Evolutionary conservation across 1,140 invertebrate species (phyloP).

Genomic region (Cydia strobilella): DNA sequence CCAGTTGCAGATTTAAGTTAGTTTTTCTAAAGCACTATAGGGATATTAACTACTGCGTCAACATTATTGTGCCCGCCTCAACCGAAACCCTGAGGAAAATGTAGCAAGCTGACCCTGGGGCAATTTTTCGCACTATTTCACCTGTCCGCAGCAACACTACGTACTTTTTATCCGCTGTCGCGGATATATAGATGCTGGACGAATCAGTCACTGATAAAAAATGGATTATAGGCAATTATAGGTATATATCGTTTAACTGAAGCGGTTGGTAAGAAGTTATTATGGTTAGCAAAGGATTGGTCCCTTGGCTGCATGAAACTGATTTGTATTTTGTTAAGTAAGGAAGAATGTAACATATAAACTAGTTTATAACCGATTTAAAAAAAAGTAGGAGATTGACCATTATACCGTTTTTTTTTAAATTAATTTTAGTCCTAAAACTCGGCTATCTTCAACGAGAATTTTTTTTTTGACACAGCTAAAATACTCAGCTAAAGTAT

Average conservation of each 20-base stretch:
- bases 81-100: constrained; percentile 38
- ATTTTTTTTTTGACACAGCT: too few relatives aligned
- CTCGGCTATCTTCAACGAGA: too few relatives aligned
- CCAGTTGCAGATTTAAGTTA: not conserved
- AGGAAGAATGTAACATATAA: too few relatives aligned
- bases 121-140: constrained; percentile 68
- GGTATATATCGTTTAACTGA: not conserved
- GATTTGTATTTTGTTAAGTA: too few relatives aligned
- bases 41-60: constrained; percentile 4
- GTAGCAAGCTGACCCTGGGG: constrained; percentile 50
- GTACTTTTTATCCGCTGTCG: constrained; percentile 38
- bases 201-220: not conserved
- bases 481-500: too few relatives aligned
- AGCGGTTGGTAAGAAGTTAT: too few relatives aligned
- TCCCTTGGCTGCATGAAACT: too few relatives aligned
- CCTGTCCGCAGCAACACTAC: constrained; percentile 54
- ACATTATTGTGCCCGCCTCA: constrained; percentile 3
- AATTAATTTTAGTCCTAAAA: too few relatives aligned
- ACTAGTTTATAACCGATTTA: too few relatives aligned
- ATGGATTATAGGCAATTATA: not conserved
- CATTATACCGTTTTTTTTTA: too few relatives aligned
- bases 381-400: too few relatives aligned
- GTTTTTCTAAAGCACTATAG: not conserved
- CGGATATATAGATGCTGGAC: not conserved
- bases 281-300: too few relatives aligned